Evolutionary conservation across 2,888 invertebrate genomes (phyloP).

Genomic region (Himalopsyche tibetana): DNA sequence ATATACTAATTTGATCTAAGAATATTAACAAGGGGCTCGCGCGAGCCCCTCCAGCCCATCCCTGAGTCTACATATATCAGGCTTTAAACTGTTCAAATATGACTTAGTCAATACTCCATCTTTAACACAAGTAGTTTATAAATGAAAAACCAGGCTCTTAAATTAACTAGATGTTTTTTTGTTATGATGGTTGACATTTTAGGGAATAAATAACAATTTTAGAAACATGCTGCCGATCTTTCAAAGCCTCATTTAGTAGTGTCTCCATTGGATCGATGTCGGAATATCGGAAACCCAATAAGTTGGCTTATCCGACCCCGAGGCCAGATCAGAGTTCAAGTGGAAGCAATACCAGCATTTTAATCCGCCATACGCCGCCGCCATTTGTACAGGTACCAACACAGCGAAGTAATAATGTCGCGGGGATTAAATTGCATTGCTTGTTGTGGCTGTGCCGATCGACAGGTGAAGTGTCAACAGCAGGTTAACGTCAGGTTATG

Average conservation of each 20-base stretch:
- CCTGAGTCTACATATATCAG: no score
- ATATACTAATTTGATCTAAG: no score
- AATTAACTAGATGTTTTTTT: no score
- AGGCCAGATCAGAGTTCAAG: slow-evolving; percentile 20
- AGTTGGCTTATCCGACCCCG: slow-evolving; percentile 8
- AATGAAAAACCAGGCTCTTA: no score
- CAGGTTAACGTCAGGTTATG: not conserved
- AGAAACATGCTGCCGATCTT: not conserved
- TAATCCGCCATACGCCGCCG: not conserved
- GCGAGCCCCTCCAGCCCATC: no score
- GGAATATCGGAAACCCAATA: not conserved
- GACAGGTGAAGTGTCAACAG: slow-evolving; percentile 1
- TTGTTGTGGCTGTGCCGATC: not conserved
- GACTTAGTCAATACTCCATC: no score
- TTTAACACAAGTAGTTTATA: no score
- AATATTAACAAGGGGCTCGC: no score
- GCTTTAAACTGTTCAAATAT: no score
- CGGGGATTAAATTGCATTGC: not conserved
- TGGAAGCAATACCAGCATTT: slow-evolving; percentile 3
- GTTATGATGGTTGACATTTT: no score
- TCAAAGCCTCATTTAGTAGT: not conserved
- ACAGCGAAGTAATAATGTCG: not conserved
- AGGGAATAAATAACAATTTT: not conserved
- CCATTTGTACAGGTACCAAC: not conserved
- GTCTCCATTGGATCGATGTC: not conserved